Evolutionary conservation across 2,797 vertebrate species (phyloP), one percentile per base, ranked within the genome.

Genomic region (Microctenopoma steveboyesi): DNA sequence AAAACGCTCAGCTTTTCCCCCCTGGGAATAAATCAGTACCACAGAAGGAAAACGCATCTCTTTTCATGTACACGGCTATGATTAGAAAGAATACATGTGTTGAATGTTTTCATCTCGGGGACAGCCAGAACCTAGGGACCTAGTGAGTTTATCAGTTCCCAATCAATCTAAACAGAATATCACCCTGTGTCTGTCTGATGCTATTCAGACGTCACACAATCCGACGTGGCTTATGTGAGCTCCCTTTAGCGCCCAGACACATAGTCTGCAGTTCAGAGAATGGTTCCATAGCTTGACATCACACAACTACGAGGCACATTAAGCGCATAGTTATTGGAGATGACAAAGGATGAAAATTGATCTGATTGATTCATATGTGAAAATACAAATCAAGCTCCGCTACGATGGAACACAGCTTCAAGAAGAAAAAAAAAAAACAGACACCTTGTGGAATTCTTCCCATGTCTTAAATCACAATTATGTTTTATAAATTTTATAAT

Each of bases 1-100:
- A 77, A 82, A 86, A 84, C 76, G 77, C 67, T 72, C 70, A 22
- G 25, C 54, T 61, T 52, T 78, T 81, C 74, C 87, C 87, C 78
- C 61, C 72, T 55, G 81, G 68, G 71, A 89, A 37, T 53, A 83
- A 63, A 82, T 82, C 68, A 59, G 53, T 43, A 82, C 70, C 76
- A 76, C 78, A 48, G 78, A 78, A 71, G 52, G 54, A 82, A 78
- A 78, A 68, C 68, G 54, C 74, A 70, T 70, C 62, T 76, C 79
- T 70, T 62, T 69, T 69, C 71, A 73, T 71, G 74, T 76, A 67
- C 56, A 54, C 66, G 56, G 72, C 72, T 85, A 80, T 88, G 89
- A 89, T 83, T 77, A 83, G 74, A 76, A 40, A 62, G 48, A 77
- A 74, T 33, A 60, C 49, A 47, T 68, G 64, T 75, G 61, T 63